phyloP scores from a whole-genome alignment of 2,797 vertebrate genomes.

The Notoglanidium macrostoma region DNA sequence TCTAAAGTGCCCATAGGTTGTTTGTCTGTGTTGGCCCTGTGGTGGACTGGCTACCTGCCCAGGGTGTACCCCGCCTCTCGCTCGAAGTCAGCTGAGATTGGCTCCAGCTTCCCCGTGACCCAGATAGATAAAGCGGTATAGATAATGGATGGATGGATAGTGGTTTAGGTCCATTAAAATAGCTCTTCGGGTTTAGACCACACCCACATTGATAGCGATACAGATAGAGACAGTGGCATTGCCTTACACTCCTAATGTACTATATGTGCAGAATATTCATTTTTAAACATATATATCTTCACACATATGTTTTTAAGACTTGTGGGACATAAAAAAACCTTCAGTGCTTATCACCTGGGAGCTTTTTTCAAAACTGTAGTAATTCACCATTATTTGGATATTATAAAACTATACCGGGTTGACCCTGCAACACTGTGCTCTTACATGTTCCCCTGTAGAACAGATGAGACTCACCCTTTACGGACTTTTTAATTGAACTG shows the following conservation, averaged over 20 bases:
- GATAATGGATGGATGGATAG: too few species aligned
- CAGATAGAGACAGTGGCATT: neutral
- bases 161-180: neutral
- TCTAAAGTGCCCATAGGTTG: too few species aligned
- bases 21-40: too few species aligned
- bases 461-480: constrained; percentile 20
- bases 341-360: neutral
- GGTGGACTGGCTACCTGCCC: too few species aligned
- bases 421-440: neutral
- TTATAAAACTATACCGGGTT: neutral
- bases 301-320: neutral
- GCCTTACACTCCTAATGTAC: neutral
- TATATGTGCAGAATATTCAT: neutral
- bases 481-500: constrained; percentile 9
- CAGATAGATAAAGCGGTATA: too few species aligned
- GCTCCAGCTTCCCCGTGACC: too few species aligned
- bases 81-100: too few species aligned
- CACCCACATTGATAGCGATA: neutral
- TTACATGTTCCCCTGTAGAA: constrained; percentile 1
- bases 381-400: neutral
- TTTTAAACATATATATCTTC: neutral
- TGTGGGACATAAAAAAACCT: neutral
- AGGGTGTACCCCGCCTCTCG: too few species aligned
- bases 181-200: neutral
- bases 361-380: neutral